Base-by-base conservation (phyloP, 2,113 vertebrate species). In the Perca fluviatilis region DNA sequence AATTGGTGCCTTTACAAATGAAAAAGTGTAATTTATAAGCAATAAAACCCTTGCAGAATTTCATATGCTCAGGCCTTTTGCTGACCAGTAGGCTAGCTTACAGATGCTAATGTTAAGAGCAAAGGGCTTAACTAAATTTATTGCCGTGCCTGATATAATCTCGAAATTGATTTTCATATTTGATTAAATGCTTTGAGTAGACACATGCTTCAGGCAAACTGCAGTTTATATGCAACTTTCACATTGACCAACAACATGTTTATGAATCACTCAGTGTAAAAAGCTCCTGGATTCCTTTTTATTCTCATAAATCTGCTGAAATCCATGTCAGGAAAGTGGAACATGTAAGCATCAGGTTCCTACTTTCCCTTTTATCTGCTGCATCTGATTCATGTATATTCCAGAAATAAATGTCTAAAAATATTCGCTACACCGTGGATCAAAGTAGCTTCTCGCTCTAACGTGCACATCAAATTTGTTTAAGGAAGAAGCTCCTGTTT, bases 361-460 rank as follows among this genome's bases (percentile, higher is more conserved):
- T n/a, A 36, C 30, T 14, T 36, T 43, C 13, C 5, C 36, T 77
- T 62, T 3, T 12, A 77, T 87, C 36, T 57, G 50, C 54, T 54
- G 53, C 74, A 58, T 66, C 12, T 67, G 40, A 76, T 74, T 69
- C 13, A 11, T 66, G 47, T 43, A 61, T 43, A 66, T 68, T 58
- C 77, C 68, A 75, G 7, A 82, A 85, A 87, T 90, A 91, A 86
- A 76, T 19, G 36, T 50, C 79, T 90, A 85, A 85, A 89, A 89
- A 89, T 85, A 83, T 65, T 43, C 58, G n/a, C 56, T 6, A 40
- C 27, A 12, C 2, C 13, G 1, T 3, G 11, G 15, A 69, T 83
- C 54, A 77, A 79, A 77, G 76, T 21, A 4, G 56, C 9, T 23
- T 4, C 40, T 33, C 51, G 65, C 25, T 56, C 47, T 3, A 21